Evolutionary conservation across 2,888 invertebrate genomes (phyloP).

Genomic region (Tenthredo livida): DNA sequence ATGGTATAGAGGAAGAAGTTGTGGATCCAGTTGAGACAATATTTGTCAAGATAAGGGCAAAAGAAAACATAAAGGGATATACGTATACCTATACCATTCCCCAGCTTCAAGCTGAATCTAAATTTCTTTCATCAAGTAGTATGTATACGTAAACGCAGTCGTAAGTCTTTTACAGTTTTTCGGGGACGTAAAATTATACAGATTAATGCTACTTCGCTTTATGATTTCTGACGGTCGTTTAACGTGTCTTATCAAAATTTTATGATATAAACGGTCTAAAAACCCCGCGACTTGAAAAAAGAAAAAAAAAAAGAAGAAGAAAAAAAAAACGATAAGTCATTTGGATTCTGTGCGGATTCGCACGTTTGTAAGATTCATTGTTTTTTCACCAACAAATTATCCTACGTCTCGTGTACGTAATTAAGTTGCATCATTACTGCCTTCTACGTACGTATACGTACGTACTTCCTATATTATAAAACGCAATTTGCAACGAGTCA

Average conservation of each 20-base stretch:
- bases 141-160: no score
- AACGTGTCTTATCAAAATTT: neutral
- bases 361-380: neutral
- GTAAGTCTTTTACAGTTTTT: no score
- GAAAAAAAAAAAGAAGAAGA: no score
- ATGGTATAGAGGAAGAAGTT: neutral
- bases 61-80: neutral
- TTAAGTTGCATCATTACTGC: conserved; percentile 34
- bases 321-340: neutral
- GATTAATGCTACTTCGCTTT: no score
- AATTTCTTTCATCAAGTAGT: neutral
- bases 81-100: neutral
- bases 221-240: no score
- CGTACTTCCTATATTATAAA: conserved; percentile 14
- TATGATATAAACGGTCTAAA: neutral
- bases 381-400: conserved; percentile 1
- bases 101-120: neutral
- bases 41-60: conserved; percentile 48
- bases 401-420: neutral
- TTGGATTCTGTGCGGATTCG: neutral
- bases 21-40: conserved; percentile 49
- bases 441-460: conserved; percentile 18
- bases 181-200: no score
- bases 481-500: conserved; percentile 45
- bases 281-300: neutral